phyloP scores from a whole-genome alignment of 2,113 vertebrate genomes.

The Regulus satrapa region DNA sequence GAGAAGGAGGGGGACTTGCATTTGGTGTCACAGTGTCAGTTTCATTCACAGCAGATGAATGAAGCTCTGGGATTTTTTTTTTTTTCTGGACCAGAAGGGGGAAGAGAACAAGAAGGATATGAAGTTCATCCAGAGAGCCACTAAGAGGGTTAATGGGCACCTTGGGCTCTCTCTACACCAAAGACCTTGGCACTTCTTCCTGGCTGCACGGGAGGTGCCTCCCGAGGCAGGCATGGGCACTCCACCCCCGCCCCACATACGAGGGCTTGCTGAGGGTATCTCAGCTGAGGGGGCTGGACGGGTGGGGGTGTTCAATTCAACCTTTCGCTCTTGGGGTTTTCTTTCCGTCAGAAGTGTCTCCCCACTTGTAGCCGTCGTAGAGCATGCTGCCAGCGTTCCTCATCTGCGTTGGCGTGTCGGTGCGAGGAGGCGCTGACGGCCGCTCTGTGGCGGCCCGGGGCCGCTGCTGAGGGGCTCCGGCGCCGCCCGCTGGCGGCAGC shows the following conservation, averaged over 20 bases:
- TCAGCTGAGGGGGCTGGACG: accelerated
- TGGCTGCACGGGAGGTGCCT: too few relatives aligned
- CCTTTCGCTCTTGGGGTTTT: not conserved
- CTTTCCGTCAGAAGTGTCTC: not conserved
- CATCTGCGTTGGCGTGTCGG: accelerated
- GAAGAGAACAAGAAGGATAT: not conserved
- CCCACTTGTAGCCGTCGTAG: not conserved
- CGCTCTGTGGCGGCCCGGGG: too few relatives aligned
- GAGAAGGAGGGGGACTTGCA: not conserved
- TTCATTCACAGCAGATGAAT: not conserved
- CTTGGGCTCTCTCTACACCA: too few relatives aligned
- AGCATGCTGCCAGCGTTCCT: accelerated
- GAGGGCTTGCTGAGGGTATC: not conserved
- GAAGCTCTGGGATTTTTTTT: not conserved
- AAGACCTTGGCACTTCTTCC: not conserved
- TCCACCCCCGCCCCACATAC: not conserved
- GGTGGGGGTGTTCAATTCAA: accelerated
- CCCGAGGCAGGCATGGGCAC: accelerated
- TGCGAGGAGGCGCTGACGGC: too few relatives aligned
- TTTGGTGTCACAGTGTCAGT: accelerated
- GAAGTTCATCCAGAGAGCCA: not conserved
- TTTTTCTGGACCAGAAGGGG: not conserved
- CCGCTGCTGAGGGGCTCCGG: not conserved
- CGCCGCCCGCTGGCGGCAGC: conserved; percentile 32
- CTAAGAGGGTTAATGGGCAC: accelerated